Conservation (phyloP, 2,113 vertebrate genomes). For the Martes martes region DNA sequence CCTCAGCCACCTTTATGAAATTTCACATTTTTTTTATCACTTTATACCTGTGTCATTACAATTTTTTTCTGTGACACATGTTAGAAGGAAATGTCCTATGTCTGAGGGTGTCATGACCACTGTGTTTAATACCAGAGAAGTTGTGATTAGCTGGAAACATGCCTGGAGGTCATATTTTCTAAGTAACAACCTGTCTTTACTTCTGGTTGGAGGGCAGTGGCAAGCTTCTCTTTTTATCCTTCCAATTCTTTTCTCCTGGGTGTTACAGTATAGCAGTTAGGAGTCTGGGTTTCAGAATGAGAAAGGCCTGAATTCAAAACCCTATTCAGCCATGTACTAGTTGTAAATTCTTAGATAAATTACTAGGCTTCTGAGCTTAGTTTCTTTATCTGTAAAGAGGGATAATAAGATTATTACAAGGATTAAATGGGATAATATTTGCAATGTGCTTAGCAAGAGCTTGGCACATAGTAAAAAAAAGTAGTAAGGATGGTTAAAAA, state of each 20-base stretch:
- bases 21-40: slow-evolving; percentile 11
- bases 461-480: not conserved
- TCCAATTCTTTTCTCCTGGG: not conserved
- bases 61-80: not conserved
- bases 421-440: slow-evolving; percentile 37
- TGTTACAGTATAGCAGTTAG: not conserved
- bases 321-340: not conserved
- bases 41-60: not conserved
- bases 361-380: slow-evolving; percentile 4
- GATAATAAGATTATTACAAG: slow-evolving; percentile 10
- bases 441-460: slow-evolving; percentile 11
- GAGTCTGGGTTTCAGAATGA: slow-evolving; percentile 6
- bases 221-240: not conserved
- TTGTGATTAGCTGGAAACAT: slow-evolving; percentile 23
- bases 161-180: slow-evolving; percentile 32
- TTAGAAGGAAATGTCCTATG: not conserved
- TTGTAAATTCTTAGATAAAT: not conserved
- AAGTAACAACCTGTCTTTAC: slow-evolving; percentile 2
- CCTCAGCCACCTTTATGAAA: slow-evolving; percentile 50
- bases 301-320: not conserved
- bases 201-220: slow-evolving; percentile 2
- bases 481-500: not conserved
- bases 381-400: slow-evolving; percentile 17
- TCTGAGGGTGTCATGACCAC: not conserved
- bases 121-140: not conserved